Evolutionary conservation across 2,113 vertebrate genomes (phyloP).

Genomic region (Oxyruncus cristatus): DNA sequence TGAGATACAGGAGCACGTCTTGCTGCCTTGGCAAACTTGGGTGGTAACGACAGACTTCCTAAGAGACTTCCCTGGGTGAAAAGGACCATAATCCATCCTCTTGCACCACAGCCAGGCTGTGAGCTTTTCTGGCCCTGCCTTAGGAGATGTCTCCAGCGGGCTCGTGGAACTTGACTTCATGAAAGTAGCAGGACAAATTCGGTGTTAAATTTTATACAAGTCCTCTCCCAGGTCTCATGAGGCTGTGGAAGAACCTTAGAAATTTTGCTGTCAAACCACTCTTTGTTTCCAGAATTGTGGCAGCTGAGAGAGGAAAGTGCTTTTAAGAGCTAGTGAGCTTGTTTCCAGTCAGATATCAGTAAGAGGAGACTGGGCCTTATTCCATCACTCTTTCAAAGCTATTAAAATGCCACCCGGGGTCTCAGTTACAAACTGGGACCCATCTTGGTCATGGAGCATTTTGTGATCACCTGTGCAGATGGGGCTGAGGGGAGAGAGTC

Average conservation of each 20-base stretch:
- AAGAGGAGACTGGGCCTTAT: neutral
- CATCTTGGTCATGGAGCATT: neutral
- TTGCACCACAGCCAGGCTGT: neutral
- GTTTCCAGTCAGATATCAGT: neutral
- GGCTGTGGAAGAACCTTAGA: neutral
- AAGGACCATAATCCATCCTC: neutral
- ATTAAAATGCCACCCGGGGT: neutral
- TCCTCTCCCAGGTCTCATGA: neutral
- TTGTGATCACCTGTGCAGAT: neutral
- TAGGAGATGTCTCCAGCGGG: neutral
- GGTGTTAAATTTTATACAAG: neutral
- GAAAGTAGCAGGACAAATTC: neutral
- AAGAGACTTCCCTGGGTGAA: neutral
- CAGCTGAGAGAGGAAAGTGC: neutral
- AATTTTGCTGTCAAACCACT: neutral
- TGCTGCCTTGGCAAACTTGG: neutral
- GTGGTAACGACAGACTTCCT: neutral
- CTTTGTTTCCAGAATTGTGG: neutral
- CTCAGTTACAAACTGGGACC: neutral
- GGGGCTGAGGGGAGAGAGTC: accelerated
- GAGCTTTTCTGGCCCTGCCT: neutral
- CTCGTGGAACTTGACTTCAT: neutral
- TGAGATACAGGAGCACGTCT: neutral
- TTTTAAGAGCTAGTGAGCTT: neutral
- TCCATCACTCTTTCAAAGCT: neutral